phyloP scores from a whole-genome alignment of 2,113 vertebrate genomes.

The Mastomys coucha region DNA sequence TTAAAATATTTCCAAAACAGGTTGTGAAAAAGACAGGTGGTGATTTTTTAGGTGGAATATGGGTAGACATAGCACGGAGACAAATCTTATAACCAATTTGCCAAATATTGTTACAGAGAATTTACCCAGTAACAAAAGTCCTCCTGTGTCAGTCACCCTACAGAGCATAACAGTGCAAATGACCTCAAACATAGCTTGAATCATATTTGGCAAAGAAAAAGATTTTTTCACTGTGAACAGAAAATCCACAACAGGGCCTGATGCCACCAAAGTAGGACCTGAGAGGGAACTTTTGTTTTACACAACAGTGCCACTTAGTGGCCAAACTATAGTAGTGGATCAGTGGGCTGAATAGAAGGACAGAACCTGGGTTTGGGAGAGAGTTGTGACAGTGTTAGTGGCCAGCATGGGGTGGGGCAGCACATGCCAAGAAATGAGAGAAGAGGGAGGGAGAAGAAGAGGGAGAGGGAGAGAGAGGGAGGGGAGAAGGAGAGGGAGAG shows the following conservation, averaged over 20 bases:
- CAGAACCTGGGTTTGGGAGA: slow-evolving; percentile 54
- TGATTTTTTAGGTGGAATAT: not conserved
- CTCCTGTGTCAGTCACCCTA: not conserved
- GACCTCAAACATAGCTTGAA: not conserved
- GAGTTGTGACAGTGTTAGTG: not conserved
- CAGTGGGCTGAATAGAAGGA: slow-evolving; percentile 49
- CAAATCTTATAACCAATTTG: not conserved
- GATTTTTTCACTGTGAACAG: rapidly evolving
- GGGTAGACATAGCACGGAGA: not conserved
- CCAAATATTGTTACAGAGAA: not conserved
- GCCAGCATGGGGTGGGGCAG: not conserved
- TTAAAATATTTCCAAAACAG: slow-evolving; percentile 52
- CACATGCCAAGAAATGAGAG: not conserved
- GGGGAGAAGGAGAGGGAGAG: too few species aligned
- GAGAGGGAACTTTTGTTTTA: slow-evolving; percentile 67
- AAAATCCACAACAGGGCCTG: not conserved
- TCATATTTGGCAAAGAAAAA: not conserved
- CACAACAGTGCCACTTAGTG: slow-evolving; percentile 88
- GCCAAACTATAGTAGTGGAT: slow-evolving; percentile 75
- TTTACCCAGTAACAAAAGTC: not conserved
- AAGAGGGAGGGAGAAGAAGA: not conserved
- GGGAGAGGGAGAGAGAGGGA: not conserved
- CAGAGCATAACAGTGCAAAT: not conserved
- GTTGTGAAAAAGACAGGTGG: not conserved
- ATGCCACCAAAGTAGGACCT: rapidly evolving